Conservation (phyloP, 2,797 vertebrate genomes). For the Pseudochirops corinnae region DNA sequence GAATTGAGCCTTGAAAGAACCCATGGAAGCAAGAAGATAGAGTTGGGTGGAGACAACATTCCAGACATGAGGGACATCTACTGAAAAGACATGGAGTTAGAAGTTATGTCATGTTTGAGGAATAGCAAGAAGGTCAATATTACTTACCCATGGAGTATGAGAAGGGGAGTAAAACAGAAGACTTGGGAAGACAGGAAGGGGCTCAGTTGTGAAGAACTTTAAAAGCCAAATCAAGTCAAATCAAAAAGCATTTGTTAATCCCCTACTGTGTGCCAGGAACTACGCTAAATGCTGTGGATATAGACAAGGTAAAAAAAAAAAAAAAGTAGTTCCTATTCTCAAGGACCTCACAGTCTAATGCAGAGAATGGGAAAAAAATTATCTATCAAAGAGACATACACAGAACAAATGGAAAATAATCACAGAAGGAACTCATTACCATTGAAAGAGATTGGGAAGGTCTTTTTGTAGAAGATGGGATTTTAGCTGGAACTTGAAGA, state of each 20-base stretch:
- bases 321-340: neutral
- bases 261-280: neutral
- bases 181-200: neutral
- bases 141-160: neutral
- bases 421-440: neutral
- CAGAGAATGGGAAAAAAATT: neutral
- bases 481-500: neutral
- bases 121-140: neutral
- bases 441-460: neutral
- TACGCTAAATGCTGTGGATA: neutral
- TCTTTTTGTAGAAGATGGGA: neutral
- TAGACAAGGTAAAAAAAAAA: neutral
- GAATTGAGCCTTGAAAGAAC: neutral
- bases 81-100: neutral
- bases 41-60: neutral
- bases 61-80: neutral
- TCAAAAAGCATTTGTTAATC: neutral
- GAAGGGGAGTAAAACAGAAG: neutral
- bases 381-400: neutral
- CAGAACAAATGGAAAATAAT: neutral
- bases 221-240: neutral
- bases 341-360: neutral
- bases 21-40: neutral
- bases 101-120: neutral
- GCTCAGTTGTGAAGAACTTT: neutral